phyloP scores from a whole-genome alignment of 1,140 invertebrate genomes.

The Heliconius eleuchia region DNA sequence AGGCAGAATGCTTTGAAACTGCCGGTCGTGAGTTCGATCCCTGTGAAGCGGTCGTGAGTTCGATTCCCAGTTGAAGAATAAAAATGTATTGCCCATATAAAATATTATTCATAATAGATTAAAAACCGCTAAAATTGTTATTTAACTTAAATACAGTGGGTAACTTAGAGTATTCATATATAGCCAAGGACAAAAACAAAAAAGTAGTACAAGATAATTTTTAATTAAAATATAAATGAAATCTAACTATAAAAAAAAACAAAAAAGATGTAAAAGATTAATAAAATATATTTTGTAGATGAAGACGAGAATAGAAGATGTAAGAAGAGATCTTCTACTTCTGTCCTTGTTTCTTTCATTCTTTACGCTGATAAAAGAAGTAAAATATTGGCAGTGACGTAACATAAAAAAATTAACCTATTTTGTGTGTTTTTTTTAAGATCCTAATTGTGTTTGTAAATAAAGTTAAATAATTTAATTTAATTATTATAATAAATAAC shows the following conservation, averaged over 20 bases:
- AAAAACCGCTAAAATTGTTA: neutral
- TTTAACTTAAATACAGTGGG: neutral
- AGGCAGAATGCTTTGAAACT: neutral
- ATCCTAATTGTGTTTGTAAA: neutral
- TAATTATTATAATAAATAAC: conserved; percentile 1
- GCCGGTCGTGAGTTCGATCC: neutral
- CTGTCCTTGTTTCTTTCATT: neutral
- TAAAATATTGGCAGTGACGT: neutral
- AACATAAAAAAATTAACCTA: neutral
- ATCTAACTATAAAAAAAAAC: too few relatives aligned
- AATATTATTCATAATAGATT: neutral
- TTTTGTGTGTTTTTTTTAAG: conserved; percentile 25
- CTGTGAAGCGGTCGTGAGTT: neutral
- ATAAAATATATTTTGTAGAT: too few relatives aligned
- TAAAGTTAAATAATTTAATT: conserved; percentile 4
- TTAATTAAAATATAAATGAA: too few relatives aligned
- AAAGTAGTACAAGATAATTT: neutral
- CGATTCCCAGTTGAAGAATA: neutral
- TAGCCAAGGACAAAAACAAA: neutral
- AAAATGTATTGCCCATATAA: neutral
- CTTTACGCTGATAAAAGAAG: neutral
- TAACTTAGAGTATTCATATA: neutral
- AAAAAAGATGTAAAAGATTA: too few relatives aligned
- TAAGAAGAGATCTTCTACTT: neutral
- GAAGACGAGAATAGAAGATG: neutral